A percentile compares a stretch with the other conserved stretches of the same genome.
Evolutionary conservation across 2,888 invertebrate species (phyloP).

Genomic region (Cheilosia impressa): DNA sequence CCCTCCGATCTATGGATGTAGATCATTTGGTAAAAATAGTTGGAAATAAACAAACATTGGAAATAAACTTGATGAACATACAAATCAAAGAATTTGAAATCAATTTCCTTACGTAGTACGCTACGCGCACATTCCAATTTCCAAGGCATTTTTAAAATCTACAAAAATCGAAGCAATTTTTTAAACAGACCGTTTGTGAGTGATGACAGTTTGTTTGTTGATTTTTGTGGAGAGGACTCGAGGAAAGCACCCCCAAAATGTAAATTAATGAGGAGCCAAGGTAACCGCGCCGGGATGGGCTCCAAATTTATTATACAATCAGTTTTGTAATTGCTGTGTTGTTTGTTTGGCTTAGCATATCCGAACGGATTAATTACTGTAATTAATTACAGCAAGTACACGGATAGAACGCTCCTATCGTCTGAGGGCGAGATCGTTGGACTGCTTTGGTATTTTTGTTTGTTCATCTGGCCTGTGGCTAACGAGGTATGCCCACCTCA

Average conservation of each 20-base stretch:
- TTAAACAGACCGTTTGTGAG: constrained; percentile 63
- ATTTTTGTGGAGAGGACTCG: constrained; percentile 60
- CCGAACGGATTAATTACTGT: constrained; percentile 53
- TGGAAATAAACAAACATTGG: constrained; percentile 67
- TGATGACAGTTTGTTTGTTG: constrained; percentile 75
- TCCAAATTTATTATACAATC: constrained; percentile 58
- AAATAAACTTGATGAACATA: constrained; percentile 73
- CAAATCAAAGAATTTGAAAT: constrained; percentile 60
- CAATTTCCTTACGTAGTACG: constrained; percentile 43
- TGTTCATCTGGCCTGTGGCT: constrained; percentile 41
- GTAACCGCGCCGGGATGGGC: constrained; percentile 29
- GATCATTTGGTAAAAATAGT: constrained; percentile 70
- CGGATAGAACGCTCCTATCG: not conserved
- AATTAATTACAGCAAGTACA: constrained; percentile 35
- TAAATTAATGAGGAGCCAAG: constrained; percentile 68
- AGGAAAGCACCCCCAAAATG: constrained; percentile 42
- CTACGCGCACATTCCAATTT: constrained; percentile 37
- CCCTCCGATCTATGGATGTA: constrained; percentile 12
- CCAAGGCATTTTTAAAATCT: constrained; percentile 41
- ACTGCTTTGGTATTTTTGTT: constrained; percentile 40
- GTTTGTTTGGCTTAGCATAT: constrained; percentile 64
- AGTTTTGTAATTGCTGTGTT: constrained; percentile 52
- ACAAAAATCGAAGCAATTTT: constrained; percentile 55
- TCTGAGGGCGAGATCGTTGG: constrained; percentile 12
- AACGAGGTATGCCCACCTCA: constrained; percentile 57